Percentiles rank a stretch among this genome's conserved stretches.
Conservation (phyloP, 1,140 invertebrate species). For the Lasioglossum baleicum region DNA sequence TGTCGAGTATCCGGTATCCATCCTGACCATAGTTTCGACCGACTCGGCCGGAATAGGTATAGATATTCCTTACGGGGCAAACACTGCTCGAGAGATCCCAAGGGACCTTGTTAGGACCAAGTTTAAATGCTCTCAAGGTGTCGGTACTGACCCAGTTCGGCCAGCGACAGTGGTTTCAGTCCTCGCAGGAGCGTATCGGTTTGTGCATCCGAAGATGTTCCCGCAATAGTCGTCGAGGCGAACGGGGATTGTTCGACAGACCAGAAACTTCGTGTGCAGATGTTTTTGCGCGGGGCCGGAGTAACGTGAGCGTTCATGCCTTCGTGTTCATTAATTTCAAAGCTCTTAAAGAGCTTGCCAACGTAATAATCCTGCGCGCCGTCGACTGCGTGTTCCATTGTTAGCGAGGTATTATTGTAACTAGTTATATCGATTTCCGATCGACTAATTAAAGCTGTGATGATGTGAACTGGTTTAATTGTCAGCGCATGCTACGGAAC, state of each 20-base stretch:
- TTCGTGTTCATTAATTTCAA: no score
- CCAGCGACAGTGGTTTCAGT: constrained; percentile 47
- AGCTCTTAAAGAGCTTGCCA: no score
- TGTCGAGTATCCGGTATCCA: constrained; percentile 56
- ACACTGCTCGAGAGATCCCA: constrained; percentile 42
- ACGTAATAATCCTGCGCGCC: no score
- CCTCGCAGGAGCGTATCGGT: constrained; percentile 39
- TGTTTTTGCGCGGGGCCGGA: not conserved
- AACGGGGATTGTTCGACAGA: not conserved
- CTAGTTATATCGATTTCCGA: not conserved
- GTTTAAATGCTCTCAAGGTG: constrained; percentile 66
- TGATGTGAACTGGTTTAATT: not conserved
- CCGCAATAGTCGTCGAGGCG: not conserved
- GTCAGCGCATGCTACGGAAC: not conserved
- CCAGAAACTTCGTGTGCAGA: not conserved
- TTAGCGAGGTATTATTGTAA: not conserved
- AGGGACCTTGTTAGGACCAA: constrained; percentile 52
- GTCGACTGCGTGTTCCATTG: not conserved
- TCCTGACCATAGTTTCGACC: constrained; percentile 53
- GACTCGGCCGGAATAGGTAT: constrained; percentile 38
- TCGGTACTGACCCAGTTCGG: constrained; percentile 57
- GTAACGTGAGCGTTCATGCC: no score
- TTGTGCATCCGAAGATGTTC: constrained; percentile 32
- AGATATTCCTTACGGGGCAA: constrained; percentile 32
- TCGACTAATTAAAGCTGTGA: not conserved